Conservation (phyloP, 2,888 invertebrate species). For the Zygaena filipendulae region DNA sequence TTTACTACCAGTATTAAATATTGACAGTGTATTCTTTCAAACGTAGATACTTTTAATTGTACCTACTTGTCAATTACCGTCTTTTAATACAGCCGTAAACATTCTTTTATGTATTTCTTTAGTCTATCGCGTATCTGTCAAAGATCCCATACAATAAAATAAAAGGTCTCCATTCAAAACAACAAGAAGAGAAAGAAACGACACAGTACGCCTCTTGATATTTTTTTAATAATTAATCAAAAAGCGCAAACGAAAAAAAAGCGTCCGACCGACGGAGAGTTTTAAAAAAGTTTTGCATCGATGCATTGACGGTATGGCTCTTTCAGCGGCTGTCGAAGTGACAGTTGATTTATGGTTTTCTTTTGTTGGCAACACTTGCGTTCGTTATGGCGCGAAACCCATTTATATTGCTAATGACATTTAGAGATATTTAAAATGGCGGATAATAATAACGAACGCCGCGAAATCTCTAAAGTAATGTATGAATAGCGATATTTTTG, state of each 20-base stretch:
- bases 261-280: conserved; percentile 32
- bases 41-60: too few species aligned
- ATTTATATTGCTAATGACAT: conserved; percentile 60
- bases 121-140: conserved; percentile 16
- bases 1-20: too few species aligned
- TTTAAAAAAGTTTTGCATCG: conserved; percentile 57
- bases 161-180: conserved; percentile 30
- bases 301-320: conserved; percentile 58
- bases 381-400: conserved; percentile 60
- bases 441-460: conserved; percentile 28
- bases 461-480: neutral
- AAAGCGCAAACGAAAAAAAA: conserved; percentile 30
- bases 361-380: conserved; percentile 53
- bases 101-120: neutral
- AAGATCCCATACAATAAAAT: conserved; percentile 17
- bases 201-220: conserved; percentile 11
- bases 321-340: conserved; percentile 61
- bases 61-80: too few species aligned
- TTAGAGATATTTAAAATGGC: conserved; percentile 51
- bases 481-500: neutral
- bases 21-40: too few species aligned
- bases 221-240: conserved; percentile 53
- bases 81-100: too few species aligned
- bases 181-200: too few species aligned
- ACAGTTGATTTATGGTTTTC: conserved; percentile 60